phyloP scores from a whole-genome alignment of 2,113 vertebrate species.

The Phocoena sinus region DNA sequence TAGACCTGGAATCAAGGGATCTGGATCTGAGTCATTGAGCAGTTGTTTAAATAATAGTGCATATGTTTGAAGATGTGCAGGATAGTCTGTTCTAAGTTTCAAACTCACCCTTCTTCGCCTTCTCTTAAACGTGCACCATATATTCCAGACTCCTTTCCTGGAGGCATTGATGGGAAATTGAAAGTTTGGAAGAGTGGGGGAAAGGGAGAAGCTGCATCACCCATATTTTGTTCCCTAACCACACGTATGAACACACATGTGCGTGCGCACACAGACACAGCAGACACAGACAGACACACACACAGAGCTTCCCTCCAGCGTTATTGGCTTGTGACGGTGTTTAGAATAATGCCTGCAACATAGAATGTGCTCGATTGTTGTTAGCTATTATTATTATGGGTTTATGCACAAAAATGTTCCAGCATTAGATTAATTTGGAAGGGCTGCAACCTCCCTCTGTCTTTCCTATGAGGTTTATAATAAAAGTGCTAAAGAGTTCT shows the following conservation, averaged over 20 bases:
- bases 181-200: neutral
- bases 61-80: neutral
- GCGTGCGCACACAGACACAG: fast-evolving
- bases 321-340: neutral
- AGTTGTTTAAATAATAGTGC: neutral
- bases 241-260: no score
- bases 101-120: neutral
- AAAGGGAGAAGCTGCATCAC: neutral
- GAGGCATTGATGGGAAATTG: neutral
- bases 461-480: neutral
- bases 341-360: neutral
- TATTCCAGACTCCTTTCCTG: neutral
- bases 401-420: neutral
- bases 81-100: neutral
- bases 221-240: neutral
- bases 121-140: neutral
- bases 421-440: neutral
- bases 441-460: neutral
- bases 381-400: neutral
- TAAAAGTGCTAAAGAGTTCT: neutral
- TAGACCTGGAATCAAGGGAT: neutral
- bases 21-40: neutral
- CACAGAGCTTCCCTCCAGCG: neutral
- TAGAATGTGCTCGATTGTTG: neutral
- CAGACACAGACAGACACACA: neutral